Evolutionary conservation across 2,888 invertebrate genomes (phyloP).

Genomic region (Erebia ligea): DNA sequence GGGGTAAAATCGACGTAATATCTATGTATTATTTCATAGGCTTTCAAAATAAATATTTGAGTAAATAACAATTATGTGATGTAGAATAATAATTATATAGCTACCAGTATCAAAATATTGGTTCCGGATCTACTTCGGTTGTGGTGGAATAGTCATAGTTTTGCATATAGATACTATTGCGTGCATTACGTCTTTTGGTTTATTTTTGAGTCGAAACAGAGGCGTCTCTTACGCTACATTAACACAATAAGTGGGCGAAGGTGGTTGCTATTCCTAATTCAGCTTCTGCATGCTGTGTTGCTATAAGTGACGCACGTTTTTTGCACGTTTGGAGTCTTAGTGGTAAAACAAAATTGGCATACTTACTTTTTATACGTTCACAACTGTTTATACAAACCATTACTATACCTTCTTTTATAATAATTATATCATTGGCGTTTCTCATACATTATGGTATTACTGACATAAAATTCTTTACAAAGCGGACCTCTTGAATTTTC

Average conservation of each 20-base stretch:
- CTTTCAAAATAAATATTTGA: background rate
- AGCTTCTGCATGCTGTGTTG: slow-evolving; percentile 19
- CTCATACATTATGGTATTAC: background rate
- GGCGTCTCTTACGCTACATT: slow-evolving; percentile 60
- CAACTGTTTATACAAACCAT: background rate
- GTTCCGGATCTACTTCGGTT: background rate
- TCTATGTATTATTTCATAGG: background rate
- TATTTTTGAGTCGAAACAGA: slow-evolving; percentile 41
- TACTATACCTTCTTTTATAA: background rate
- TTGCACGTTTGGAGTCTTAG: slow-evolving; percentile 13
- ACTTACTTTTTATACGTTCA: background rate
- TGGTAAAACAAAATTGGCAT: slow-evolving; percentile 9
- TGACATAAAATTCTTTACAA: too few relatives aligned
- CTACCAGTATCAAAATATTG: background rate
- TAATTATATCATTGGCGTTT: background rate
- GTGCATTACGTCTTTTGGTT: background rate
- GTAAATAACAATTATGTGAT: too few relatives aligned
- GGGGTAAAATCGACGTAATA: too few relatives aligned
- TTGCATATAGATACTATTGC: background rate
- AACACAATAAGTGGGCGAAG: slow-evolving; percentile 62
- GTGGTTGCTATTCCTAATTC: slow-evolving; percentile 51
- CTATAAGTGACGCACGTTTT: slow-evolving; percentile 29
- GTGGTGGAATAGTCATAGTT: background rate
- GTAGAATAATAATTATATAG: too few relatives aligned
- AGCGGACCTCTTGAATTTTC: too few relatives aligned